These are phyloP conservation scores for Pardalotus punctatus DNA, from an alignment of 2,113 vertebrate genomes.

Conservation along the genomic window DNA sequence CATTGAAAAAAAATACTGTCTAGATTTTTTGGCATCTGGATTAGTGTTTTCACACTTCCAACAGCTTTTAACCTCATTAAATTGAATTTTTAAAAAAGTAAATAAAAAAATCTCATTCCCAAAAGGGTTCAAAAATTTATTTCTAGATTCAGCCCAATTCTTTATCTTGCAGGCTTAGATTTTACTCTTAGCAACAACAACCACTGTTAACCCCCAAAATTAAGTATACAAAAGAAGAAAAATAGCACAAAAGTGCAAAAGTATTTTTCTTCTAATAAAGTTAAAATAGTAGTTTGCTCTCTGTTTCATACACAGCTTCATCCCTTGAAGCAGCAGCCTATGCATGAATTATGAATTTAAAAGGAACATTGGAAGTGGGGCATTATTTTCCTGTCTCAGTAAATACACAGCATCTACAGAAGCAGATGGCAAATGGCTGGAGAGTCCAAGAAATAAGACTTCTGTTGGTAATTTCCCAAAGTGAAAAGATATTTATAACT, in stretches of 20 bases:
- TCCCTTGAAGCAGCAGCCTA: neutral
- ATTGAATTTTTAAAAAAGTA: neutral
- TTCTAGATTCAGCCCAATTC: neutral
- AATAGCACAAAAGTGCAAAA: neutral
- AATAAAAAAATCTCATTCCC: neutral
- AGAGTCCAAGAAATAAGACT: constrained; percentile 17
- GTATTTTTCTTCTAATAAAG: neutral
- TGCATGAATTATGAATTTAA: neutral
- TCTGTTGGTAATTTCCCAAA: neutral
- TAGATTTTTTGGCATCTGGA: neutral
- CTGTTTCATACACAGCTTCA: neutral
- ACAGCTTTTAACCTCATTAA: neutral
- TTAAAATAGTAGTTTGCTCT: neutral
- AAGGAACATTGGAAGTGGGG: neutral
- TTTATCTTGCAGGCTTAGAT: neutral
- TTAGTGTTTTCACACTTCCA: neutral
- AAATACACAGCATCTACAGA: neutral
- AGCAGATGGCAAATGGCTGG: constrained; percentile 21
- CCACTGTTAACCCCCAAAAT: neutral
- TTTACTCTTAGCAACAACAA: neutral
- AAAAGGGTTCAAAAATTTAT: neutral
- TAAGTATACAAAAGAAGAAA: neutral
- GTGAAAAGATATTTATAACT: neutral
- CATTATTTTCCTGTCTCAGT: neutral
- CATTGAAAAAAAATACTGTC: fast-evolving